These are phyloP conservation scores for Leptinotarsa juncta DNA, from an alignment of 2,888 invertebrate genomes.

Conservation along the genomic window DNA sequence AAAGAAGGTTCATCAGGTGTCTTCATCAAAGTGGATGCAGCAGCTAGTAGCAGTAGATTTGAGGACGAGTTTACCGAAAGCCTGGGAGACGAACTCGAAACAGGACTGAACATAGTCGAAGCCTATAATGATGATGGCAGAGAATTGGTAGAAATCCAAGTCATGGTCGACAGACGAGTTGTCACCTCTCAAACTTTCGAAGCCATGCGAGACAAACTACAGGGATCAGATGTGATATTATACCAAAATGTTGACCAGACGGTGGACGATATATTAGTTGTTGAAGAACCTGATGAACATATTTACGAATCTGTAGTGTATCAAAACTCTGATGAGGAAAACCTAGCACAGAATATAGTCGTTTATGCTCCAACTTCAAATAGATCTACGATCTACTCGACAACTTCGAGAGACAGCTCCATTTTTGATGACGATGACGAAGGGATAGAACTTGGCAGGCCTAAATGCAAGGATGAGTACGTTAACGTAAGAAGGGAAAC, in stretches of 20 bases:
- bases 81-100: conserved; percentile 46
- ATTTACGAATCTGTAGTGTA: background rate
- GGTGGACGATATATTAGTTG: conserved; percentile 2
- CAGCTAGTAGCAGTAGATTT: background rate
- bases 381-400: conserved; percentile 50
- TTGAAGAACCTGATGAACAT: conserved; percentile 1
- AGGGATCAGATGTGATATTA: conserved; percentile 43
- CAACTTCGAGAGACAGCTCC: conserved; percentile 45
- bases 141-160: conserved; percentile 54
- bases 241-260: conserved; percentile 33
- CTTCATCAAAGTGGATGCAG: background rate
- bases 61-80: conserved; percentile 44
- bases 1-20: background rate
- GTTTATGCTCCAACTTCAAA: conserved; percentile 42
- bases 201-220: conserved; percentile 28
- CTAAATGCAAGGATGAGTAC: conserved; percentile 32
- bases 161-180: conserved; percentile 49
- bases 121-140: conserved; percentile 56
- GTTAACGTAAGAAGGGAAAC: conserved; percentile 48
- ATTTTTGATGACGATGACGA: conserved; percentile 41
- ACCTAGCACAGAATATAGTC: conserved; percentile 1
- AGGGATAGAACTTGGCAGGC: conserved; percentile 31
- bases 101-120: conserved; percentile 52
- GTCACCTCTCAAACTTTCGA: conserved; percentile 27
- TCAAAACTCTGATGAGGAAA: conserved; percentile 8